Base-by-base conservation (phyloP, 1,140 invertebrate species). In the Drosophila aff. region DNA sequence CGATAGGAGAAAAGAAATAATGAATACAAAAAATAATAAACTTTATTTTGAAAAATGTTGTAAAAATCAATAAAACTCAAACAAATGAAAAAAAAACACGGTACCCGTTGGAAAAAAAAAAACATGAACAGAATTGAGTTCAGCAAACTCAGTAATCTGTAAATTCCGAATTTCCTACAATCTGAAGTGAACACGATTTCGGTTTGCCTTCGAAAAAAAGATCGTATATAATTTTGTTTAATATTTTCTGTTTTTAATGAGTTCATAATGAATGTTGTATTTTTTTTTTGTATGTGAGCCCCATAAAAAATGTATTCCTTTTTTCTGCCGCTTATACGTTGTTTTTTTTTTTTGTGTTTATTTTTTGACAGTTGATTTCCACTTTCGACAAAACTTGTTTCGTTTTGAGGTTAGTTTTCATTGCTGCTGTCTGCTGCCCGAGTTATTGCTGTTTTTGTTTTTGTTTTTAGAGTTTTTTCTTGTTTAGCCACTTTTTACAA, bases 381-480 rank as follows among this genome's bases (percentile, higher is more conserved):
- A 76, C 75, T 60, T 57, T 64, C 44, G 68, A 66, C 47, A 66
- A 79, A 79, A 86, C 76, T 86, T 50, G 81, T 84, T 84, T 84
- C 63, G 81, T 80, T 83, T 81, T 83, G 52, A 80, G 80, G 80
- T 82, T 83, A 77, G 63, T 84, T 84, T 76, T 61, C 62, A 76
- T 84, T 58, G 72, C 53, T 31, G 38, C 67, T 38, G 67, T 15
- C 46, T 46, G 49, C 38, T 77, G 77, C 33, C 47, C 47, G 47
- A 62, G 53, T 46, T 36, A 26, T 62, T 61, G 66, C 40, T 50
- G 55, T 71, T 68, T 57, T 57, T 50, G 55, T 71, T 68, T 57
- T 57, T 57, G 33, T 57, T 57, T 55, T 40, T 57, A 57, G 53
- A 57, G 47, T 64, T 33, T 52, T 64, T 75, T 72, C 71, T 75